Evolutionary conservation across 35 echinoderm and acorn worm species (phyloP), one percentile per base, ranked within the genome.

Genomic region (Anneissia japonica): DNA sequence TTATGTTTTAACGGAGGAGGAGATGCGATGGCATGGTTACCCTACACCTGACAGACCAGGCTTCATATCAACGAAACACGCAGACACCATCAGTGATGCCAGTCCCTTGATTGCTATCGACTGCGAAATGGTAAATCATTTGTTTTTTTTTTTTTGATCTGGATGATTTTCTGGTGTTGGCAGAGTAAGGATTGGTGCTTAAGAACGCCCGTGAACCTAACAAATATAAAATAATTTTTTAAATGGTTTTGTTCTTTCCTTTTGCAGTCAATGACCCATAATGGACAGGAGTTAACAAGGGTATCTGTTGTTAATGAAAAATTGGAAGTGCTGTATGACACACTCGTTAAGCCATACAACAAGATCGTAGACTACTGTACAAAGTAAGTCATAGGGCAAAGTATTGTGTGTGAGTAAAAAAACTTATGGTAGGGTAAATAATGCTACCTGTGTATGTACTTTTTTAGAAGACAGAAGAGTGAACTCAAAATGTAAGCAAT

Each of bases 101-200:
- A 97, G 94, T 73, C 94, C 94, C 37, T 35, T 97, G 28, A 64
- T 97, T 73, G 87, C 82, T 36, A 51, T 97, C 21, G 94, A 97
- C 84, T 97, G 94, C 84, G 94, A 97, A 87, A 97, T 97, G 94
- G 94, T 97, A 83, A 83, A 74, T 37, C 73, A 16, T 73, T 32
- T 76, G 12, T 12, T 23, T 30, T 30, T 4, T 80, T 31, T 5
- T 30, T 17, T 75, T 37, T 74, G 11, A 38, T 56, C 19, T 46
- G 30, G 29, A 81, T 33, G 21, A 79, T 80, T 17, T 28, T 39
- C 17, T 16, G 32, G 23, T 79, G 19, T 26, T 3, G 1, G 35
- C 1, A 32, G 13, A 0, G n/a, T n/a, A n/a, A n/a, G n/a, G n/a
- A n/a, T n/a, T n/a, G n/a, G n/a, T n/a, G n/a, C n/a, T n/a, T n/a